Conservation (phyloP, 2,888 invertebrate species). For the Eugnorisma glareosa region DNA sequence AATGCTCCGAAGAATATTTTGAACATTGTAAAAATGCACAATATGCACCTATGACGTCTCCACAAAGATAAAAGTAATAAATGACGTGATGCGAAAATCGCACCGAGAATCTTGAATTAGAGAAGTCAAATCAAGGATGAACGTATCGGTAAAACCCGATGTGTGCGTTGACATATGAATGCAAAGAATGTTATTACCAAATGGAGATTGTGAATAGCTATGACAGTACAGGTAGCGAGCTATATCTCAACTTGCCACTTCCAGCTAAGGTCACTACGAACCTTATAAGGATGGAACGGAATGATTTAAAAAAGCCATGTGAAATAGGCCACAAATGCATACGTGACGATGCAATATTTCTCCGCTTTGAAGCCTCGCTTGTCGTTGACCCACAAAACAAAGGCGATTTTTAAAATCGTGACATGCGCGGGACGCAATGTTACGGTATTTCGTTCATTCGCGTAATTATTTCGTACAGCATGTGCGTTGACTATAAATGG, state of each 20-base stretch:
- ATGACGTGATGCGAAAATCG: conserved; percentile 37
- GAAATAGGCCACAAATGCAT: conserved; percentile 74
- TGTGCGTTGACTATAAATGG: conserved; percentile 71
- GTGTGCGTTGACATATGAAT: conserved; percentile 41
- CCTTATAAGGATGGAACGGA: conserved; percentile 63
- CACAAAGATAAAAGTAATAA: conserved; percentile 31
- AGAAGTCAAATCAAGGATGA: conserved; percentile 47
- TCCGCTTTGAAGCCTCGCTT: conserved; percentile 71
- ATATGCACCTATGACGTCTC: conserved; percentile 40
- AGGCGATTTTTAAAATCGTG: conserved; percentile 76
- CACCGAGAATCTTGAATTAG: conserved; percentile 43
- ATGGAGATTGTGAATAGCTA: conserved; percentile 37
- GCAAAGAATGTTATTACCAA: conserved; percentile 52
- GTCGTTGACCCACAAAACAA: conserved; percentile 80
- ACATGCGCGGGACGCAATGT: conserved; percentile 69
- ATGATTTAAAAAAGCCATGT: conserved; percentile 72
- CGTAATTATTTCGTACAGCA: conserved; percentile 69
- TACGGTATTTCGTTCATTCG: conserved; percentile 74
- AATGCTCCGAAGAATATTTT: conserved; percentile 17
- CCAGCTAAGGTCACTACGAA: conserved; percentile 47
- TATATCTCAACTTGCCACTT: conserved; percentile 39
- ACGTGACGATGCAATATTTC: conserved; percentile 72
- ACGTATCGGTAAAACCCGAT: conserved; percentile 60
- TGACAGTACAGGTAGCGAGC: conserved; percentile 41
- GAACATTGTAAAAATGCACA: conserved; percentile 24